Evolutionary conservation across 2,113 vertebrate genomes (phyloP).

Genomic region (Poicephalus gulielmi): DNA sequence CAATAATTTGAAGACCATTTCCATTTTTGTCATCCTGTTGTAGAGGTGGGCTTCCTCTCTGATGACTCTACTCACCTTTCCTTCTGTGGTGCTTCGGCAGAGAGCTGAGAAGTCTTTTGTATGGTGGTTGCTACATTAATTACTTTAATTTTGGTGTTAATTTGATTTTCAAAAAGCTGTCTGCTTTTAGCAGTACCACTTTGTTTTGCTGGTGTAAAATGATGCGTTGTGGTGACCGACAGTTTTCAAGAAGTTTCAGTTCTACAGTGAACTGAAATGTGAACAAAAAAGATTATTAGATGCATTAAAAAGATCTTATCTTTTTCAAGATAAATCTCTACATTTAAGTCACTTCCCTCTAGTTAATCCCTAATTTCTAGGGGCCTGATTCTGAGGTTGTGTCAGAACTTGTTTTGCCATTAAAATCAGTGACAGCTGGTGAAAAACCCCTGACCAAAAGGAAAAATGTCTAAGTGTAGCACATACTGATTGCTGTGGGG

Average conservation of each 20-base stretch:
- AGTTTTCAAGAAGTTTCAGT: neutral
- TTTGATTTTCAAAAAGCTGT: neutral
- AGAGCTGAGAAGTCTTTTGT: constrained; percentile 14
- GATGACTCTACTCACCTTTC: neutral
- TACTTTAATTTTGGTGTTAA: constrained; percentile 34
- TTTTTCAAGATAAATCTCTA: neutral
- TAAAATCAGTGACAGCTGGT: neutral
- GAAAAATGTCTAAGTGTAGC: neutral
- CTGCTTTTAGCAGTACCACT: neutral
- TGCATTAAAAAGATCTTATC: neutral
- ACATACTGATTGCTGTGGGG: neutral
- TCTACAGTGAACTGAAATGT: neutral
- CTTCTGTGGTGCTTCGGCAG: neutral
- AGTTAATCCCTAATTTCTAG: neutral
- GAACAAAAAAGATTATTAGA: neutral
- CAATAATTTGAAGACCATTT: constrained; percentile 41
- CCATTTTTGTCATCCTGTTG: constrained; percentile 3
- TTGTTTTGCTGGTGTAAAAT: neutral
- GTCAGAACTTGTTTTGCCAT: neutral
- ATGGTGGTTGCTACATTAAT: constrained; percentile 28
- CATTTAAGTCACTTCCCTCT: neutral
- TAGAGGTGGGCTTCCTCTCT: constrained; percentile 7
- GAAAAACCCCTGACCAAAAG: neutral
- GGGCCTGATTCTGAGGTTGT: neutral
- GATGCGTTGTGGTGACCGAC: neutral